Base-by-base conservation (phyloP, 2,797 vertebrate genomes). In the Syndactyla subalaris region DNA sequence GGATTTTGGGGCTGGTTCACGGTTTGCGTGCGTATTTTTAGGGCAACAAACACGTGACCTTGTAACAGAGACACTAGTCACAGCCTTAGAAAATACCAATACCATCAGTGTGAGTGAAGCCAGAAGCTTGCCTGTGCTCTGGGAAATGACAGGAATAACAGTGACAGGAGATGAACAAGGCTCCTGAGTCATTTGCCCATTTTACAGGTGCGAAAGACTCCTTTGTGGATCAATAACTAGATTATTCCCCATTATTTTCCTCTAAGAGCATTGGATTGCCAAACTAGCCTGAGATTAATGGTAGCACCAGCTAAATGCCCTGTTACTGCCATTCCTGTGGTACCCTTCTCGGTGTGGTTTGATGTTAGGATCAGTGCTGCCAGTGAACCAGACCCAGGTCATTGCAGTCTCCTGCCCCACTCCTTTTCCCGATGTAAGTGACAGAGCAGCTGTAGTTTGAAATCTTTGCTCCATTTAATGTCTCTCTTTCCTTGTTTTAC, bases 331-430 rank as follows among this genome's bases (percentile, higher is more conserved):
- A 20, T 55, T 78, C 38, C 52, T 14, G 9, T 1, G 5, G 49
- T 54, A 43, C 39, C 2, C 1, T 29, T 86, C 62, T 75, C 66
- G 18, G 62, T 9, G 10, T 3, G 2, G 32, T 49, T 29, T 21
- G 29, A 23, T 63, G 38, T 24, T 9, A n/a, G 48, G n/a, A 45
- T 66, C 63, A 41, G n/a, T 1, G 2, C 26, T 79, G n/a, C 20
- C 13, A 13, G 26, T 19, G 22, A 65, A 23, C n/a, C 67, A 34
- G 48, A 22, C 34, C 55, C n/a, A 30, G 45, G 52, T 67, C 2
- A 3, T 0, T 1, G 20, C 41, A 49, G 7, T 12, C 36, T 63
- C n/a, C 36, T 7, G 6, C 34, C 36, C 7, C 0, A 1, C 36
- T 91, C 52, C 8, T 90, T 77, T 80, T 39, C 57, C 26, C 0